Percentiles rank a stretch among this genome's conserved stretches.
Conservation (phyloP, 2,797 vertebrate genomes). For the Alouatta caraya region DNA sequence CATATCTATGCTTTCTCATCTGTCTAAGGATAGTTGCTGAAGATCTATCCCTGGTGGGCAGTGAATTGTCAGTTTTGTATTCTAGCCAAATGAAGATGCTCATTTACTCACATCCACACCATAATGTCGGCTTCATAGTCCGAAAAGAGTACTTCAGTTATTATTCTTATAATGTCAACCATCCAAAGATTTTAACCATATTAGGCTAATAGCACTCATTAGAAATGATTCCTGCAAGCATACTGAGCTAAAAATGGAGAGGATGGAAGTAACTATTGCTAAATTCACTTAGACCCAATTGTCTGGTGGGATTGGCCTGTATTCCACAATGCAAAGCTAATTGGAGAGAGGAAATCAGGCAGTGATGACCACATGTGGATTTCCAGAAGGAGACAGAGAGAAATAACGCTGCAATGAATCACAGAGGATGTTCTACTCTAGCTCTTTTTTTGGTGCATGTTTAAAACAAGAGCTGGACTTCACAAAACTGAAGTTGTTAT, state of each 20-base stretch:
- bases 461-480: not conserved
- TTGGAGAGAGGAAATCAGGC: not conserved
- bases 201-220: not conserved
- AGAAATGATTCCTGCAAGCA: not conserved
- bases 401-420: not conserved
- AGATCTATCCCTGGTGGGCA: not conserved
- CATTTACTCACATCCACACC: not conserved
- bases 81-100: not conserved
- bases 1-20: not conserved
- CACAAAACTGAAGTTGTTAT: not conserved
- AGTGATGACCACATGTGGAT: not conserved
- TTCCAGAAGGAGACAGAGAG: not conserved
- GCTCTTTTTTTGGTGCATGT: not conserved
- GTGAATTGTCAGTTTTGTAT: not conserved
- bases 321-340: not conserved
- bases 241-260: not conserved
- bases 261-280: not conserved
- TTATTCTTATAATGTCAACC: not conserved
- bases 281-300: not conserved
- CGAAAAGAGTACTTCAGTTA: not conserved
- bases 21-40: not conserved
- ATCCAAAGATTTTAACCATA: not conserved
- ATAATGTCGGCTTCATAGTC: not conserved
- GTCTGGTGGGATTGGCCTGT: not conserved
- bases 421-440: not conserved